Base-by-base conservation (phyloP, 2,113 vertebrate genomes). In the Urocynchramus pylzowi region DNA sequence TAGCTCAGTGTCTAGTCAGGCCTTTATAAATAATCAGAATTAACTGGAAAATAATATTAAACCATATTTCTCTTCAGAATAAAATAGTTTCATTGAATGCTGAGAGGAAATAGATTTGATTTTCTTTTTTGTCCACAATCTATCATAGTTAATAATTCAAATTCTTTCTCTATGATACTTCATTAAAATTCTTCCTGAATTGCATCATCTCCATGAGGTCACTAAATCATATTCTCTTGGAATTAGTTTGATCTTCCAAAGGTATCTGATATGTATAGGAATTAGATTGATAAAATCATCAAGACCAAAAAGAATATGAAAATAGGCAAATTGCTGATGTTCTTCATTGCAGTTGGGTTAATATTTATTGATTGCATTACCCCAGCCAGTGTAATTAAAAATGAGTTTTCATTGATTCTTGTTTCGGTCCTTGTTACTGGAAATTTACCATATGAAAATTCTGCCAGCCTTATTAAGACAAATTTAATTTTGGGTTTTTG, bases 181-280 rank as follows among this genome's bases (percentile, higher is more conserved):
- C 54, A 93, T 97, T 96, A 97, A 97, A 97, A 97, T 98, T 97
- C 84, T 95, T 97, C 47, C 33, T 74, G 49, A 83, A 63, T 89
- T 97, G 77, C 23, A 7, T 98, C 92, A 97, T 97, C 41, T 44
- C 74, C 52, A 33, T 59, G 81, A 85, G 44, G 39, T 87, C 77
- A 21, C 53, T 68, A 82, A 94, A 90, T 13, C 11, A 3, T 90
- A 11, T 91, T 94, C 84, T 96, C 95, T 63, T 52, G 73, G 85
- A 97, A 93, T 67, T 50, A 14, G 31, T 88, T 96, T 82, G n/a
- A 33, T 89, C 37, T 88, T 96, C 84, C 45, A 57, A 93, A 91
- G 84, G 15, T 90, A 65, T 73, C 70, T 95, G 70, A 75, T 86
- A 33, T 73, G 49, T 86, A 50, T 69, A 95, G 60, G 70, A 94